Conservation (phyloP, 1,140 invertebrate species). For the Neocloeon triangulifer region DNA sequence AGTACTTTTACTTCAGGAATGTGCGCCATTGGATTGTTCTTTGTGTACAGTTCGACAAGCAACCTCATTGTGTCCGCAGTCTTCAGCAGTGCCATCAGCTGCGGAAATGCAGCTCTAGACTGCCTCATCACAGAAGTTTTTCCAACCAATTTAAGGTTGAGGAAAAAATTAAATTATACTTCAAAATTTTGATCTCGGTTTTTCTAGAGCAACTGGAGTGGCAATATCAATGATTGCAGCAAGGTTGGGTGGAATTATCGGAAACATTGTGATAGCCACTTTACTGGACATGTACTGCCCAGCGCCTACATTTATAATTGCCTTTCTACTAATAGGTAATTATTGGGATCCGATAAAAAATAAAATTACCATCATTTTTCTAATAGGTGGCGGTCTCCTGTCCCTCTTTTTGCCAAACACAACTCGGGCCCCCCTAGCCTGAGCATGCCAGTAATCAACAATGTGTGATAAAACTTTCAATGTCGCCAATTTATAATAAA, state of each 20-base stretch:
- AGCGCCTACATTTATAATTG: constrained; percentile 64
- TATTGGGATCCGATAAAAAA: constrained; percentile 4
- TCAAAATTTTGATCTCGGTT: too few species aligned
- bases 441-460: constrained; percentile 18
- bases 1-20: constrained; percentile 65
- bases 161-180: constrained; percentile 5
- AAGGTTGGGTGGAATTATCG: constrained; percentile 60
- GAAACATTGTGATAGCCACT: constrained; percentile 65
- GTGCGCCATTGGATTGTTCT: constrained; percentile 64
- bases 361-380: neutral
- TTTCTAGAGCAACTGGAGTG: constrained; percentile 51
- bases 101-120: constrained; percentile 67
- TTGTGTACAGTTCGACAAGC: constrained; percentile 55
- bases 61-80: constrained; percentile 63
- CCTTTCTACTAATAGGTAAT: constrained; percentile 42
- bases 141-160: constrained; percentile 54
- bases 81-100: constrained; percentile 70
- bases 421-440: constrained; percentile 55
- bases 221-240: constrained; percentile 72
- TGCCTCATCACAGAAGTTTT: constrained; percentile 75
- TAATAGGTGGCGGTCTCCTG: constrained; percentile 46
- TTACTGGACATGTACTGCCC: constrained; percentile 61
- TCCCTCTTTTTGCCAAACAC: constrained; percentile 68
- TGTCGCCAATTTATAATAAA: too few species aligned
- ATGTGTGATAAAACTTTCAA: too few species aligned